Conservation (phyloP, 1,140 invertebrate genomes). For the Ctenoplectra terminalis region DNA sequence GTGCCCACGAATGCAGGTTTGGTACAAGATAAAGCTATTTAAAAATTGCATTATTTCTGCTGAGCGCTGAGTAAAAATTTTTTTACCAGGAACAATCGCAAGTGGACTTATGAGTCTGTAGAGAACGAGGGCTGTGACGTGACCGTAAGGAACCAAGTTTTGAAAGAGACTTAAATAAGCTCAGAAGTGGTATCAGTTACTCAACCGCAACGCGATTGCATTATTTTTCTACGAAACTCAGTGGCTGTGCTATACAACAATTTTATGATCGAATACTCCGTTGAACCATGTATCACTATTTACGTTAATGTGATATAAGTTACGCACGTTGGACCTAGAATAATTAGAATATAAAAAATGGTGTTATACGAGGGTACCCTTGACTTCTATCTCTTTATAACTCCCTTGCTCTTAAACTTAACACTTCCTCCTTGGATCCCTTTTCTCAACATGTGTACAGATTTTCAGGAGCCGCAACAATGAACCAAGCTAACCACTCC, state of each 20-base stretch:
- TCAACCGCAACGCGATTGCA: background rate
- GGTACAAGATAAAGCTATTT: background rate
- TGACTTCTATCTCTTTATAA: background rate
- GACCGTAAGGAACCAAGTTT: slow-evolving; percentile 66
- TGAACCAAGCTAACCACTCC: background rate
- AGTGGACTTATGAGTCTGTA: slow-evolving; percentile 78
- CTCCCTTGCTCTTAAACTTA: background rate
- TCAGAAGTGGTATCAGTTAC: too few species aligned
- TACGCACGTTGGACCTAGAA: background rate
- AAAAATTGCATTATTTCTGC: background rate
- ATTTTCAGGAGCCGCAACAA: background rate
- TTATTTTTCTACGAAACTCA: background rate
- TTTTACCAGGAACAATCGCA: slow-evolving; percentile 74
- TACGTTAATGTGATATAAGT: background rate
- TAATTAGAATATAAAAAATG: background rate
- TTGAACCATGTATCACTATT: background rate
- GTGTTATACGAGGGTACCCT: background rate
- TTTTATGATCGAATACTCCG: background rate
- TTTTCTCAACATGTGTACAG: background rate
- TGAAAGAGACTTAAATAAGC: slow-evolving; percentile 53
- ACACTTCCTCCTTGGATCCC: background rate
- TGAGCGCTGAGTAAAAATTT: background rate
- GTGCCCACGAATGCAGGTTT: slow-evolving; percentile 86
- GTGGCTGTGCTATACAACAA: background rate
- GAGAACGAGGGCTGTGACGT: slow-evolving; percentile 79